Base-by-base conservation (phyloP, 2,797 vertebrate species). In the Lithobates pipiens region DNA sequence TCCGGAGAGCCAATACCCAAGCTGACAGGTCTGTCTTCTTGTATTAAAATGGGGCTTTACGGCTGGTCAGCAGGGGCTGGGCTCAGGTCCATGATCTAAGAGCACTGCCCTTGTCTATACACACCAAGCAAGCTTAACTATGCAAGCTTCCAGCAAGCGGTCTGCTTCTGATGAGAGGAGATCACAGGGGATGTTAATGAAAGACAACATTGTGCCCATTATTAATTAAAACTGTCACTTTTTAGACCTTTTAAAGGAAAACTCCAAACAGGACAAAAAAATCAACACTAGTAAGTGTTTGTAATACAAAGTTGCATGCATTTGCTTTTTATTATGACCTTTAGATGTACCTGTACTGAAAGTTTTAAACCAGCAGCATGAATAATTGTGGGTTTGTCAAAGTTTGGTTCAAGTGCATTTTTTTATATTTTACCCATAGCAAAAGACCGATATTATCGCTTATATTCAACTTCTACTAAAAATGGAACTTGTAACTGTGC, bases 21-120 rank as follows among this genome's bases (percentile, higher is more conserved):
- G 44, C 70, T 69, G 85, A 83, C 76, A 83, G 76, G 70, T 8
- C 81, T 83, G 86, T 80, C 81, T 42, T n/a, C 25, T 6, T 29
- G 0, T 7, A 83, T 83, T 80, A 83, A 21, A 15, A 27, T 25
- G 29, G 39, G 86, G 63, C 34, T 76, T 25, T 13, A 50, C 23
- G 36, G 39, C 44, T 76, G 81, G 80, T 70, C 71, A 83, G 81
- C 61, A 63, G 76, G 81, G 79, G 50, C 82, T 68, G 27, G 29
- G 0, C 39, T 69, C 27, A 42, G 36, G 72, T 70, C 72, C 77
- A 8, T 34, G 54, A 86, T 86, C 74, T 82, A 13, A 86, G 75
- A 77, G 46, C 6, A 42, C 63, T 61, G 39, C 68, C 9, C 57
- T 27, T 54, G 74, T 78, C 34, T 65, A 50, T 63, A 39, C 29